Evolutionary conservation across 2,113 vertebrate genomes (phyloP), one percentile per base, ranked within the genome.

Genomic region (Acanthochromis polyacanthus): DNA sequence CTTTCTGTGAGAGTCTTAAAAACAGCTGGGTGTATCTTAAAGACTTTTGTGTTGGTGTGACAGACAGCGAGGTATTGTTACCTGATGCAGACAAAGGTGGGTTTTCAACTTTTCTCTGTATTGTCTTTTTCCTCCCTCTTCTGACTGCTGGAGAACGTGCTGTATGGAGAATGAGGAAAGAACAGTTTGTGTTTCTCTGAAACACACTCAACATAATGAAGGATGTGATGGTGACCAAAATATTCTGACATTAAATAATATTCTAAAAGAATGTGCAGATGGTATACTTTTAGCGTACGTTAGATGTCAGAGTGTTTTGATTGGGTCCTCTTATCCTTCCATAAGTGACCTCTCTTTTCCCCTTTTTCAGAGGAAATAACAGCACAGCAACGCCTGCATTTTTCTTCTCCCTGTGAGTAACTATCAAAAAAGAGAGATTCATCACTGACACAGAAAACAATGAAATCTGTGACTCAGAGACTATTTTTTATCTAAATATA

Each of bases 401-500:
- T 91, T 83, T 82, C 85, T 85, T 88, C 89, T 89, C 77, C 67
- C 66, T 28, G 78, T 15, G 61, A 88, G 85, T 83, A 82, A 89
- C 82, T 88, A 88, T 88, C 87, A 84, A 77, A 89, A 92, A 90
- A 86, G 82, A 88, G 76, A 89, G 86, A 93, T 94, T 93, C 70
- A 92, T 93, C 92, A 94, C 90, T 92, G 90, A 92, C 92, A 93
- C n/a, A 20, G 75, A 91, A 91, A 91, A 92, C 89, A 93, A 93
- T 90, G 83, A 92, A 88, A 91, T 91, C 83, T 89, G 89, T 45
- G 45, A 74, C 82, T 83, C 63, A 9, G 87, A 89, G 88, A 84
- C 83, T 88, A 90, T 91, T 91, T 85, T 91, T 93, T 92, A 93
- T 93, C 91, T 90, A 88, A 92, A 92, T 91, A 90, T 85, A 88